Conservation (phyloP, 2,797 vertebrate genomes). For the Sebastes nivosus region DNA sequence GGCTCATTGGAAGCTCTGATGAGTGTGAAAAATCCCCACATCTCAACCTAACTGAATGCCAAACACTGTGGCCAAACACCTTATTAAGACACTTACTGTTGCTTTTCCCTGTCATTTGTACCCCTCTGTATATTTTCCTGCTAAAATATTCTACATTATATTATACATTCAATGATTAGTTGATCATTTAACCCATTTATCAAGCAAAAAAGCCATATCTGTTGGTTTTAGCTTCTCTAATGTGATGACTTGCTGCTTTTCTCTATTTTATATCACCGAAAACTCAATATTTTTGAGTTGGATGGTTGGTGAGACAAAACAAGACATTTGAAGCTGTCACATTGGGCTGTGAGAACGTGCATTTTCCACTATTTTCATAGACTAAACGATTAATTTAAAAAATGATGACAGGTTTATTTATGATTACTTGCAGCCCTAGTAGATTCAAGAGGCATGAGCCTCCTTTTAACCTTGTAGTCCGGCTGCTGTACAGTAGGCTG, state of each 20-base stretch:
- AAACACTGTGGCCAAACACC: background rate
- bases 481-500: background rate
- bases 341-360: background rate
- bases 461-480: background rate
- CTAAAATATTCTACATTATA: background rate
- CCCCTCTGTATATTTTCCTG: background rate
- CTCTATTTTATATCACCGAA: background rate
- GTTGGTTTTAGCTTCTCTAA: background rate
- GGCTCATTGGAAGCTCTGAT: background rate
- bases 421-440: background rate
- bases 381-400: background rate
- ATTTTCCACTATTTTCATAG: background rate
- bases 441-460: accelerated
- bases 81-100: background rate
- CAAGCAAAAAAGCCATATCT: background rate
- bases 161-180: background rate
- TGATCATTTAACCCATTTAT: background rate
- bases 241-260: background rate
- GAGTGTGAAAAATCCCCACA: background rate
- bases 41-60: background rate
- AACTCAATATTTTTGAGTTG: background rate
- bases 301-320: background rate
- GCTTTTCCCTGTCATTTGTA: background rate
- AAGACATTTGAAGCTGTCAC: background rate
- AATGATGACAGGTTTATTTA: background rate